Evolutionary conservation across 1,140 invertebrate genomes (phyloP).

Genomic region (Apis mellifera): DNA sequence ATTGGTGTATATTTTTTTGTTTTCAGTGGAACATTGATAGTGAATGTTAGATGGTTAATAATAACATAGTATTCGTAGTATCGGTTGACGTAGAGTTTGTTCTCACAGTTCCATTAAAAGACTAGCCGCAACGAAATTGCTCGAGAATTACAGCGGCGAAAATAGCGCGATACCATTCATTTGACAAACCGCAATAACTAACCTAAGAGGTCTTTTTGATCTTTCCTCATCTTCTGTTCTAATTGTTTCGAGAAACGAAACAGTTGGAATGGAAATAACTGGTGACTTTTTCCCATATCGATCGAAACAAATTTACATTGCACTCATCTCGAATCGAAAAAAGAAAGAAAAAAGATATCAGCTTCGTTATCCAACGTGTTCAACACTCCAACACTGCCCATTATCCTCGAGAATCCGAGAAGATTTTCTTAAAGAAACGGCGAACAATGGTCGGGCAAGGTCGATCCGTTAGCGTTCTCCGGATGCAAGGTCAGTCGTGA

Average conservation of each 20-base stretch:
- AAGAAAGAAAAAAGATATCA: background rate
- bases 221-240: background rate
- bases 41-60: no score
- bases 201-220: background rate
- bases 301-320: background rate
- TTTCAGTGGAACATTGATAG: no score
- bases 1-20: no score
- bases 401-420: background rate
- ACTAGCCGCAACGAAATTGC: background rate
- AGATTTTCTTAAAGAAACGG: background rate
- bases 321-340: background rate
- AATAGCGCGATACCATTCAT: conserved; percentile 27
- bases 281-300: background rate
- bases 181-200: background rate
- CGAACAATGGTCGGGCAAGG: conserved; percentile 29
- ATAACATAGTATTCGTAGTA: background rate
- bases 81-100: background rate
- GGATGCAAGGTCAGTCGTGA: conserved; percentile 36
- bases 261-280: conserved; percentile 4
- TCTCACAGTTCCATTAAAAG: background rate
- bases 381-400: background rate
- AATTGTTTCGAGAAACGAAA: background rate
- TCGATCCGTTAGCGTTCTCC: conserved; percentile 21
- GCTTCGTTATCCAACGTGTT: background rate
- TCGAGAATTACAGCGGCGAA: background rate